These are phyloP conservation scores for Coptotermes formosanus DNA, from an alignment of 1,140 invertebrate genomes.

Conservation along the genomic window DNA sequence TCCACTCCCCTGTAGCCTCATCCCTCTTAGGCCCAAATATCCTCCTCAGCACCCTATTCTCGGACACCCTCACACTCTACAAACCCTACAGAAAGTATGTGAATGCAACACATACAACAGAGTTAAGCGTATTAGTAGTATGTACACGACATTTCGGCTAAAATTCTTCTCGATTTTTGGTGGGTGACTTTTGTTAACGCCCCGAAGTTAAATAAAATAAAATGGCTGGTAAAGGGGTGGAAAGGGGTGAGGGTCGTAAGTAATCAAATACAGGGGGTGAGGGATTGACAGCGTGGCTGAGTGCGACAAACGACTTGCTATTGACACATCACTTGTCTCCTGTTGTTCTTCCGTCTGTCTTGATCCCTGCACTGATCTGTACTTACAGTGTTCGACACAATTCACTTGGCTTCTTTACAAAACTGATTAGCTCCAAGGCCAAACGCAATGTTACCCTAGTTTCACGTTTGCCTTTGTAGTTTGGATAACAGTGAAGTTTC, in stretches of 20 bases:
- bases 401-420: not conserved
- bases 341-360: not conserved
- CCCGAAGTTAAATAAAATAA: not conserved
- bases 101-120: too few species aligned
- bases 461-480: too few species aligned
- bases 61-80: too few species aligned
- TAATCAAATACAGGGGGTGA: not conserved
- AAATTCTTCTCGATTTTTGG: too few species aligned
- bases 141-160: too few species aligned
- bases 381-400: not conserved
- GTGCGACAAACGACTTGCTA: conserved; percentile 4
- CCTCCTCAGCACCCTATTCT: too few species aligned
- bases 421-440: not conserved
- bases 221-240: not conserved
- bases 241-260: not conserved
- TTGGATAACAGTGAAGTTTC: too few species aligned
- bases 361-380: not conserved
- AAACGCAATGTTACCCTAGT: too few species aligned
- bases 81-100: too few species aligned
- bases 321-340: not conserved
- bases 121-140: too few species aligned
- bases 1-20: too few species aligned
- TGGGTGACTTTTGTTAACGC: not conserved
- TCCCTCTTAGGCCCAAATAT: too few species aligned
- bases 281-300: not conserved